Evolutionary conservation across 1,140 invertebrate genomes (phyloP).

Genomic region (Helicoverpa armigera): DNA sequence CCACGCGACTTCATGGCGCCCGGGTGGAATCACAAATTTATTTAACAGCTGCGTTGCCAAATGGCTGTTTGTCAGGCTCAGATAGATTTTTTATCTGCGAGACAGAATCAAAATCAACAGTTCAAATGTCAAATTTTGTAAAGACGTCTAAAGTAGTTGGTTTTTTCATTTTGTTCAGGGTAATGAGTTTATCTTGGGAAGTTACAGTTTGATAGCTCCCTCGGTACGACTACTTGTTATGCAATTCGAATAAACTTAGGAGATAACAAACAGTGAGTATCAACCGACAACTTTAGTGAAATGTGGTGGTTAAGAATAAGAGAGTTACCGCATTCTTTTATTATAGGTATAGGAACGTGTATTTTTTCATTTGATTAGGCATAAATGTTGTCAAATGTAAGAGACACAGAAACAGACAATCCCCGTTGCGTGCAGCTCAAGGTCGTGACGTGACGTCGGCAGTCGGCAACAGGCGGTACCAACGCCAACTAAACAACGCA

Average conservation of each 20-base stretch:
- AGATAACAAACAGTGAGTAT: no score
- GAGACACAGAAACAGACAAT: conserved; percentile 58
- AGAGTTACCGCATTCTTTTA: neutral
- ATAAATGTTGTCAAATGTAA: conserved; percentile 39
- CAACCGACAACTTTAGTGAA: no score
- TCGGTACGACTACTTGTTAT: no score
- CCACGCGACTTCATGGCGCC: conserved; percentile 84
- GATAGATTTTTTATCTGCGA: neutral
- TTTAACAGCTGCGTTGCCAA: conserved; percentile 65
- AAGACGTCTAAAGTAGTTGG: no score
- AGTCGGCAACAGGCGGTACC: conserved; percentile 79
- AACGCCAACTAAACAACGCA: conserved; percentile 79
- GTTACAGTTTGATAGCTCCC: no score
- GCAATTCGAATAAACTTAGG: no score
- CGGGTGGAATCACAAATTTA: conserved; percentile 67
- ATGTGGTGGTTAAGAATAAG: no score
- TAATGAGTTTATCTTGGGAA: no score
- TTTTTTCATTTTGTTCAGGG: no score
- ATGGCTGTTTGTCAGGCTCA: conserved; percentile 27
- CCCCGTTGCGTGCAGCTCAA: conserved; percentile 72
- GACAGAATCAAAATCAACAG: neutral
- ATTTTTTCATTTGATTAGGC: neutral
- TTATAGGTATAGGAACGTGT: neutral
- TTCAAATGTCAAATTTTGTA: neutral
- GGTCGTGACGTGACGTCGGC: conserved; percentile 77